Evolutionary conservation across 2,113 vertebrate species (phyloP).

Genomic region (Grammatotria lemairii): DNA sequence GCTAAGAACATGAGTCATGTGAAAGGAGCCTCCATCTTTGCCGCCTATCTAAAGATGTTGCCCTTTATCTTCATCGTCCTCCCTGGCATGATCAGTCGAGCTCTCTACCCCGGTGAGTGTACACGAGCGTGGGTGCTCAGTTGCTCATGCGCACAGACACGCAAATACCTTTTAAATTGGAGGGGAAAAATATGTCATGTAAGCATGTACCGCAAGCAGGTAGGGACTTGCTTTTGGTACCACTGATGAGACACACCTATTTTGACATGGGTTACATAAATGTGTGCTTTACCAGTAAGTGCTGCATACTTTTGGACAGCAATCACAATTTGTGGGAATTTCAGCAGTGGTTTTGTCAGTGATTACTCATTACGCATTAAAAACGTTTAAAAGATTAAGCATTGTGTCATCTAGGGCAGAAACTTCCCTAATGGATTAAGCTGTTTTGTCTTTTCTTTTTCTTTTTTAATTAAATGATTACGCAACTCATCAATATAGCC

Average conservation of each 20-base stretch:
- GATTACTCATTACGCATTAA: neutral
- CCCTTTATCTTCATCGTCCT: conserved; percentile 85
- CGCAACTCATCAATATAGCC: neutral
- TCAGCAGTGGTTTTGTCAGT: neutral
- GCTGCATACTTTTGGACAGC: neutral
- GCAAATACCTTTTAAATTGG: neutral
- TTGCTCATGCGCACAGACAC: neutral
- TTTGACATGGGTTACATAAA: neutral
- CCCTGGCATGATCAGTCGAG: conserved; percentile 91
- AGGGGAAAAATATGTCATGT: neutral
- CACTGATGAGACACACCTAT: conserved; percentile 25
- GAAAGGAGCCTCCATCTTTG: conserved; percentile 85
- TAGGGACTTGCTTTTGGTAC: conserved; percentile 15
- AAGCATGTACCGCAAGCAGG: neutral
- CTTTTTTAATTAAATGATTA: neutral
- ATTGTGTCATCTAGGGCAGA: neutral
- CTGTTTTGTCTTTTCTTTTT: neutral
- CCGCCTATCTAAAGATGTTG: conserved; percentile 88
- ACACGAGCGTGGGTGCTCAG: neutral
- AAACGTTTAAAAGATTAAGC: neutral
- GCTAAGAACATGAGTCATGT: conserved; percentile 86
- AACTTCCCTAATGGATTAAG: neutral
- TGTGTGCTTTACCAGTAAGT: neutral
- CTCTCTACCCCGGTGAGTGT: conserved; percentile 83
- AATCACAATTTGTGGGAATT: neutral